Conservation (phyloP, 2,888 invertebrate genomes). For the Oxytorus armatus region DNA sequence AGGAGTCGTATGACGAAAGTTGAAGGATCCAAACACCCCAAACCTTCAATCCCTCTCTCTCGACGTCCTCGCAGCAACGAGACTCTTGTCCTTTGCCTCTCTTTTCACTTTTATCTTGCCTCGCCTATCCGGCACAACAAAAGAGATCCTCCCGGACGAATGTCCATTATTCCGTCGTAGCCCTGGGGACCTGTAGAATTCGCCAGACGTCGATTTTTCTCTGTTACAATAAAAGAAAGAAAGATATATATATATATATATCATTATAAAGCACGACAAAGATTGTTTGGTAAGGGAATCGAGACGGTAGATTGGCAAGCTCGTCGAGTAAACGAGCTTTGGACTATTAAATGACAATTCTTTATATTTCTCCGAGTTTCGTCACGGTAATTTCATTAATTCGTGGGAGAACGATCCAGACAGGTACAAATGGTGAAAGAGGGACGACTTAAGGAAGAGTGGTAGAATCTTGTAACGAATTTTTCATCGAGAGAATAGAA, state of each 20-base stretch:
- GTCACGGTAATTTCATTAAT: conserved; percentile 47
- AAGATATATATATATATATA: conserved; percentile 1
- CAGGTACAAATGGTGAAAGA: conserved; percentile 8
- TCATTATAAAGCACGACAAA: conserved; percentile 51
- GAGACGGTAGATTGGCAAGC: not conserved
- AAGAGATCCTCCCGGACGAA: conserved; percentile 44
- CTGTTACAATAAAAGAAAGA: conserved; percentile 26
- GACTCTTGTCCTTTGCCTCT: conserved; percentile 22
- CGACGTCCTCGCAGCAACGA: conserved; percentile 6
- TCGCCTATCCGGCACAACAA: conserved; percentile 40
- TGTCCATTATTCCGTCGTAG: conserved; percentile 57
- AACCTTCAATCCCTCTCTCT: conserved; percentile 27
- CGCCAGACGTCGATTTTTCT: conserved; percentile 61
- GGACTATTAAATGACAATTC: conserved; percentile 24
- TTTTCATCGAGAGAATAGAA: conserved; percentile 18
- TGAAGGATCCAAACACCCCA: conserved; percentile 38
- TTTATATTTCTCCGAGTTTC: conserved; percentile 41
- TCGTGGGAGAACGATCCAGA: conserved; percentile 7
- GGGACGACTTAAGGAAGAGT: conserved; percentile 9
- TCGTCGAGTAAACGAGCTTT: conserved; percentile 4
- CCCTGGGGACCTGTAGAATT: conserved; percentile 30
- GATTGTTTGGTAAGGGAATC: conserved; percentile 51
- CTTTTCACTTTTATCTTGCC: conserved; percentile 36
- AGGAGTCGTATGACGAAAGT: conserved; percentile 26
- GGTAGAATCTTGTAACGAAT: conserved; percentile 12